phyloP scores from a whole-genome alignment of 2,797 vertebrate species.

The Dicrostonyx torquatus region DNA sequence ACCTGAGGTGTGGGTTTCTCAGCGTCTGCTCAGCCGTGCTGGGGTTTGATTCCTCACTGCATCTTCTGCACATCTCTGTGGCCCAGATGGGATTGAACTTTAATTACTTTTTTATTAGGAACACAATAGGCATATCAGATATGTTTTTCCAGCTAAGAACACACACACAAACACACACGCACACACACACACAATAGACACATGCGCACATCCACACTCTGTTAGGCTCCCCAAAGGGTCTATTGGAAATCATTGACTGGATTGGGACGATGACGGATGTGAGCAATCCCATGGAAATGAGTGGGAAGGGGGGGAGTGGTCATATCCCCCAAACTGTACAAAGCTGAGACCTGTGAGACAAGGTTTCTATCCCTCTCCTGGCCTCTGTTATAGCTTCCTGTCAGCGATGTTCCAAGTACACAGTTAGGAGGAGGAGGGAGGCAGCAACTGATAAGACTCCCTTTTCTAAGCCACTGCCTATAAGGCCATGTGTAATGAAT shows the following conservation, averaged over 20 bases:
- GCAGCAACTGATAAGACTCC: background rate
- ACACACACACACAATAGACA: background rate
- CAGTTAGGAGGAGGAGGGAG: background rate
- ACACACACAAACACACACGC: background rate
- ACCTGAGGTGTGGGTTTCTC: background rate
- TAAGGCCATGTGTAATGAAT: background rate
- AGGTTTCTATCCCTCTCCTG: background rate
- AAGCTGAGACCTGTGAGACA: background rate
- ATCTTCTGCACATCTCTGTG: background rate
- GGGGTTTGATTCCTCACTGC: background rate
- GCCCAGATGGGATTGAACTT: conserved; percentile 22
- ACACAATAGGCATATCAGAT: background rate
- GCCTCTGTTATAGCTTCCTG: background rate
- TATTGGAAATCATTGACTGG: background rate
- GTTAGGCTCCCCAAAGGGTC: background rate
- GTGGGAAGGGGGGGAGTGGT: background rate
- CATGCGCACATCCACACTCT: background rate
- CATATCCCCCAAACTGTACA: background rate
- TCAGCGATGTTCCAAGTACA: background rate
- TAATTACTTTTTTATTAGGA: conserved; percentile 52
- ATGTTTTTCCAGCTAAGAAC: conserved; percentile 14
- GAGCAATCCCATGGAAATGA: background rate
- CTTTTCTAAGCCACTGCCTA: conserved; percentile 8
- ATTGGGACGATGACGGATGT: background rate
- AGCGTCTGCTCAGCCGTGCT: background rate